Conservation (phyloP, 2,888 invertebrate species). For the Xylophagus ater region DNA sequence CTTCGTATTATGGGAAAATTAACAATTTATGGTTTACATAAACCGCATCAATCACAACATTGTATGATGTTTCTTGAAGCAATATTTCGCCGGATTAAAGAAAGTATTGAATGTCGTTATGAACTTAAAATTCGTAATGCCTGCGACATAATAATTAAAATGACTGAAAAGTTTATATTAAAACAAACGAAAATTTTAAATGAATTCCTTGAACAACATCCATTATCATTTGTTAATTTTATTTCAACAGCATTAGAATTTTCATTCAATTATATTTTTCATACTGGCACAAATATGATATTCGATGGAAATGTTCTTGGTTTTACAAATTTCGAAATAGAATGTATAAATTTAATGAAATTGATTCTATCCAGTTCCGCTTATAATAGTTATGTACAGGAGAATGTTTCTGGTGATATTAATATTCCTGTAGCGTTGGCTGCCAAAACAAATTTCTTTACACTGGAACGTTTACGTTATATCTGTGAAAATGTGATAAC, state of each 20-base stretch:
- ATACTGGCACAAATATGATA: slow-evolving; percentile 43
- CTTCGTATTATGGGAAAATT: slow-evolving; percentile 74
- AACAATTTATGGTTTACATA: slow-evolving; percentile 69
- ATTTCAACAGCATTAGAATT: slow-evolving; percentile 72
- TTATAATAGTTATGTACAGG: slow-evolving; percentile 42
- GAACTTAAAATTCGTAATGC: slow-evolving; percentile 39
- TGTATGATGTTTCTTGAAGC: slow-evolving; percentile 68
- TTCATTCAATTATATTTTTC: slow-evolving; percentile 72
- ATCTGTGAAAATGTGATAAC: slow-evolving; percentile 76
- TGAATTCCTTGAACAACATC: slow-evolving; percentile 66
- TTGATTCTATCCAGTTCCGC: slow-evolving; percentile 66
- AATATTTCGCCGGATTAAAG: slow-evolving; percentile 65
- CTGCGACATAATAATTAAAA: slow-evolving; percentile 40
- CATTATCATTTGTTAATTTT: slow-evolving; percentile 68
- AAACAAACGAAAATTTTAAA: slow-evolving; percentile 75
- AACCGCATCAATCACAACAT: slow-evolving; percentile 61
- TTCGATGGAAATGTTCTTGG: slow-evolving; percentile 62
- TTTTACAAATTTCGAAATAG: slow-evolving; percentile 80
- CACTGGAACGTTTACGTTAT: slow-evolving; percentile 60
- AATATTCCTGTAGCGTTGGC: slow-evolving; percentile 47
- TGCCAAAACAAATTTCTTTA: slow-evolving; percentile 61
- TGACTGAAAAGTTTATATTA: slow-evolving; percentile 74
- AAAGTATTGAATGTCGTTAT: slow-evolving; percentile 72
- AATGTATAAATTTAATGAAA: slow-evolving; percentile 82
- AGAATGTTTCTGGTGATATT: slow-evolving; percentile 34